phyloP scores from a whole-genome alignment of 30 jellyfish, hydroid and myxozoan genomes.

The Chrysaora quinquecirrha region DNA sequence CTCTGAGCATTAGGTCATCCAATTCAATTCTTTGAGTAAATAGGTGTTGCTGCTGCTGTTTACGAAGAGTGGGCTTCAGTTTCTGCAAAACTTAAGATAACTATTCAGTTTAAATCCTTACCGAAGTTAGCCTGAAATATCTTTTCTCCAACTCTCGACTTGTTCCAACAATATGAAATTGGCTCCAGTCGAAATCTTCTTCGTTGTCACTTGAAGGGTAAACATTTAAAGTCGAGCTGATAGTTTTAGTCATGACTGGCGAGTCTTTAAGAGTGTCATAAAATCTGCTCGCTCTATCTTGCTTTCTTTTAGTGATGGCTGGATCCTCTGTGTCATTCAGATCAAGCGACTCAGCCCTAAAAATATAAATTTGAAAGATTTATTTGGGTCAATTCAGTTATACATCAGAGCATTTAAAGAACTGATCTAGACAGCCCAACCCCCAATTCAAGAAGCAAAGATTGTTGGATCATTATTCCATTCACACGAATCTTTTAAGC shows the following conservation, averaged over 20 bases:
- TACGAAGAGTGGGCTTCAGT: too few relatives aligned
- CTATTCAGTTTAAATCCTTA: too few relatives aligned
- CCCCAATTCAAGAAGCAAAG: too few relatives aligned
- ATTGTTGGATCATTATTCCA: too few relatives aligned
- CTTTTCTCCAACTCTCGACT: slow-evolving; percentile 79
- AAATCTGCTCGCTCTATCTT: slow-evolving; percentile 83
- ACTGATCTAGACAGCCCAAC: too few relatives aligned
- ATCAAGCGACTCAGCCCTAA: slow-evolving; percentile 32
- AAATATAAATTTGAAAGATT: background rate
- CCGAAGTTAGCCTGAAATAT: slow-evolving; percentile 92
- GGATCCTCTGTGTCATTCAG: slow-evolving; percentile 62
- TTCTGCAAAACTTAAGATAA: too few relatives aligned
- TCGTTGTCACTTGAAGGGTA: slow-evolving; percentile 56
- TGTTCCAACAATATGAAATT: slow-evolving; percentile 88
- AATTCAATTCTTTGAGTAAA: too few relatives aligned
- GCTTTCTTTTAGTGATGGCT: slow-evolving; percentile 51
- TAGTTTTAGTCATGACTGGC: slow-evolving; percentile 20
- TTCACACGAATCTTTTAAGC: too few relatives aligned
- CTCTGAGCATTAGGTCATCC: too few relatives aligned
- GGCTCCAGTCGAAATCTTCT: slow-evolving; percentile 76
- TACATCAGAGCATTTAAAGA: too few relatives aligned
- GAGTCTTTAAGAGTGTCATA: slow-evolving; percentile 45
- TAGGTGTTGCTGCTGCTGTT: too few relatives aligned
- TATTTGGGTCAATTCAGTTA: background rate
- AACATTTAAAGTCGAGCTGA: slow-evolving; percentile 40